Conservation (phyloP, 2,888 invertebrate species). For the Eugnorisma glareosa region DNA sequence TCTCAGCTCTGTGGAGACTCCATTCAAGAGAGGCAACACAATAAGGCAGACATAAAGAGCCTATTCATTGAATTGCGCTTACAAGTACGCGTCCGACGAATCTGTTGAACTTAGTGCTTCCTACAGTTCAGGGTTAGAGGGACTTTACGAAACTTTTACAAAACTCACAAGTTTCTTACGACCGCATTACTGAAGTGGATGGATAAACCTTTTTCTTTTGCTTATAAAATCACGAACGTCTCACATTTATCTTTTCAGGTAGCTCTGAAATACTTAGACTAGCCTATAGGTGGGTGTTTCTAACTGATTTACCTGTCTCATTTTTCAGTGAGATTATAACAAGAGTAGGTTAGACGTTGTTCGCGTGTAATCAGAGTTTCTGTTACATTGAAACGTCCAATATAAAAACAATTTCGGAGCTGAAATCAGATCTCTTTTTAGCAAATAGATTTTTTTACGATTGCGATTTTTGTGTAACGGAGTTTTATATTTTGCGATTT, state of each 20-base stretch:
- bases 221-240: conserved; percentile 29
- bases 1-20: conserved; percentile 64
- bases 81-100: conserved; percentile 65
- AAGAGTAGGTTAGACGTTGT: conserved; percentile 45
- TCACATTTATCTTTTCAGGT: conserved; percentile 29
- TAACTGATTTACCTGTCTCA: conserved; percentile 36
- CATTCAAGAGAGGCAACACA: conserved; percentile 75
- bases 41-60: conserved; percentile 76
- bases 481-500: not conserved
- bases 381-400: conserved; percentile 35
- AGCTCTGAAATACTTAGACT: conserved; percentile 20
- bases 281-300: conserved; percentile 13
- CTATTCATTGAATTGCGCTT: conserved; percentile 76
- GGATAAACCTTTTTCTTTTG: conserved; percentile 22
- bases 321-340: conserved; percentile 54
- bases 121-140: conserved; percentile 45
- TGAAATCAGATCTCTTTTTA: conserved; percentile 38
- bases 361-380: conserved; percentile 53
- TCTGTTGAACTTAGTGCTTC: conserved; percentile 53
- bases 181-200: conserved; percentile 31
- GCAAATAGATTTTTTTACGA: conserved; percentile 22
- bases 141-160: conserved; percentile 65
- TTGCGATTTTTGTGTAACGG: conserved; percentile 3
- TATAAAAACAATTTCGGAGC: conserved; percentile 41
- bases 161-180: conserved; percentile 41